A percentile compares a stretch with the other conserved stretches of the same genome.
Conservation (phyloP, 2,113 vertebrate genomes). For the Passer domesticus region DNA sequence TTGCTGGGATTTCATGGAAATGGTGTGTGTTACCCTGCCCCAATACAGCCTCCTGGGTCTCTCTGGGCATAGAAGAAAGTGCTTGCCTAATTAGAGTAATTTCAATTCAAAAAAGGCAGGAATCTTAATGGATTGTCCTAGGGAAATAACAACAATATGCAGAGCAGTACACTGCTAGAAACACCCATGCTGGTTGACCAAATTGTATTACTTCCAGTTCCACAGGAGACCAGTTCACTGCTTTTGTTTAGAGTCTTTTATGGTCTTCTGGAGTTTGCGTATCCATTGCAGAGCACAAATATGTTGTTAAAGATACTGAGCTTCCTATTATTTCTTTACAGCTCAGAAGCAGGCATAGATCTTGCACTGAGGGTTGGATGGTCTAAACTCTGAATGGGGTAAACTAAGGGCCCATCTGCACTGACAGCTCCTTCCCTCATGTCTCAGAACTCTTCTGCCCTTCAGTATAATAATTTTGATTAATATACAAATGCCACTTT, state of each 20-base stretch:
- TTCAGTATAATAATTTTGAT: not conserved
- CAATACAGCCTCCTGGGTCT: not conserved
- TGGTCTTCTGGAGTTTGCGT: not conserved
- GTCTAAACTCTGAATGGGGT: not conserved
- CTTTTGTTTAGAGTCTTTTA: not conserved
- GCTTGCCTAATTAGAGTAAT: not conserved
- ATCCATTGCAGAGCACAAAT: not conserved
- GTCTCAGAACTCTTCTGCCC: not conserved
- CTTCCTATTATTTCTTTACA: not conserved
- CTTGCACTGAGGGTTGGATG: not conserved
- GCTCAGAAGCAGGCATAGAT: not conserved
- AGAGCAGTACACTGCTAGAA: not conserved
- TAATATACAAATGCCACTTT: not conserved
- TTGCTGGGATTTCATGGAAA: not conserved
- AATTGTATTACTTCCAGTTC: not conserved
- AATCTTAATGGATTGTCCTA: not conserved
- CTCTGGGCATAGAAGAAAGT: not conserved
- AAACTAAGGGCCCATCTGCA: not conserved
- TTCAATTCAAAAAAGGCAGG: not conserved
- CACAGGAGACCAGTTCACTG: not conserved
- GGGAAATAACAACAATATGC: not conserved
- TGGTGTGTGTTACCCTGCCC: not conserved
- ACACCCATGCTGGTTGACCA: not conserved
- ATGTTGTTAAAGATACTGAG: not conserved
- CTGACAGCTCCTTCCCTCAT: not conserved